Percentiles rank a stretch among this genome's conserved stretches.
These are phyloP conservation scores for Lepus oiostolus DNA, from an alignment of 2,797 vertebrate species.

Conservation along the genomic window DNA sequence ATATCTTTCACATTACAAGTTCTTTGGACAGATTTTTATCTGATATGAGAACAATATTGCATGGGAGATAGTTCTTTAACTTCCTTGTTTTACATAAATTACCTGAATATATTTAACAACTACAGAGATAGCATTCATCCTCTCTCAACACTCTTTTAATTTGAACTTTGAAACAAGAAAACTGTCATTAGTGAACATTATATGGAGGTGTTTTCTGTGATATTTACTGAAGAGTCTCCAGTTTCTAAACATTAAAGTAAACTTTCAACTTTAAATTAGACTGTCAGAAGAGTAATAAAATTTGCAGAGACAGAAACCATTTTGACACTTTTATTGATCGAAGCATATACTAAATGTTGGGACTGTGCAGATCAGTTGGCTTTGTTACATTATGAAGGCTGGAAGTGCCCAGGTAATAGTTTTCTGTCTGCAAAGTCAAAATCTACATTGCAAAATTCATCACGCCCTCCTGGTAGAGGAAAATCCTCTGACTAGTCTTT, in stretches of 20 bases:
- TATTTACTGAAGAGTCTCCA: constrained; percentile 50
- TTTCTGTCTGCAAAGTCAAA: constrained; percentile 44
- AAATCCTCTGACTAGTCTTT: neutral
- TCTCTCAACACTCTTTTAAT: constrained; percentile 33
- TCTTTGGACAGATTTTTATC: constrained; percentile 56
- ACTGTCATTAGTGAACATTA: neutral
- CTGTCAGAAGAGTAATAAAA: constrained; percentile 53
- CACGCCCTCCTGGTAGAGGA: neutral
- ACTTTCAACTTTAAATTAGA: neutral
- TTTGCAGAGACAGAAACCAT: neutral
- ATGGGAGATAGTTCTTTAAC: neutral
- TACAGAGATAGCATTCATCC: constrained; percentile 9
- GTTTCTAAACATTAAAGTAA: constrained; percentile 72
- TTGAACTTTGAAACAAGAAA: constrained; percentile 4
- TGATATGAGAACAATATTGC: neutral
- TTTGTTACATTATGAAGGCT: neutral
- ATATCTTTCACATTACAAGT: constrained; percentile 28
- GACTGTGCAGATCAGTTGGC: constrained; percentile 29
- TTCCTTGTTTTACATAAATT: constrained; percentile 49
- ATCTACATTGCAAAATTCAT: neutral
- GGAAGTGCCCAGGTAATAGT: constrained; percentile 29
- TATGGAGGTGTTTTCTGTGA: constrained; percentile 59
- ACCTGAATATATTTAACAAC: constrained; percentile 65
- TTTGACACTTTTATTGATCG: constrained; percentile 58
- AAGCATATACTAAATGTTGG: constrained; percentile 18